Percentiles rank a stretch among this genome's conserved stretches.
These are phyloP conservation scores for Bilobella aurantiaca DNA, from an alignment of 1,140 invertebrate genomes.

Conservation along the genomic window DNA sequence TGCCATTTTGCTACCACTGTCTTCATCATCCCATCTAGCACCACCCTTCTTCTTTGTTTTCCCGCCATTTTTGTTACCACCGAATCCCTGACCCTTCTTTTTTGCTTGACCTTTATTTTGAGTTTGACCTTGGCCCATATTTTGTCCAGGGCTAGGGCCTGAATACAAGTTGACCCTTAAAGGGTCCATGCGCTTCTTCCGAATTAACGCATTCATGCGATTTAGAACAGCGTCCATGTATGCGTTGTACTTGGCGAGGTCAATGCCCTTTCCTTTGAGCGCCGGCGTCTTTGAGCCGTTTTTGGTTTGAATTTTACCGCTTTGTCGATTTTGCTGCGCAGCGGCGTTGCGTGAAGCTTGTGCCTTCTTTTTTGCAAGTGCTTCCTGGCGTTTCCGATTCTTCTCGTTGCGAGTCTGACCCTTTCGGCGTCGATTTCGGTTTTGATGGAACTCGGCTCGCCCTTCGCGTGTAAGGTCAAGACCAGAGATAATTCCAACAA, in stretches of 20 bases:
- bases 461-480: neutral
- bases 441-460: neutral
- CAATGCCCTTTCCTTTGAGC: neutral
- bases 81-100: neutral
- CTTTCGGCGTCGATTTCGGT: neutral
- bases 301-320: neutral
- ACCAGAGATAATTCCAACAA: neutral
- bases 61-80: conserved; percentile 1
- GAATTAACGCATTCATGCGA: conserved; percentile 31
- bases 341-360: no score
- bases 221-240: conserved; percentile 33
- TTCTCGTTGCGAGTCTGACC: neutral
- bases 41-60: neutral
- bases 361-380: neutral
- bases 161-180: conserved; percentile 31
- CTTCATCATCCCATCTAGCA: neutral
- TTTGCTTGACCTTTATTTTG: conserved; percentile 11
- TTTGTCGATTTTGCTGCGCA: neutral
- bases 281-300: neutral
- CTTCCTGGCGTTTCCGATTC: neutral
- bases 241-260: conserved; percentile 28
- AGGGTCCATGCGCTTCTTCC: conserved; percentile 31
- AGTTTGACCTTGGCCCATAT: conserved; percentile 13
- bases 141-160: conserved; percentile 13
- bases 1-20: neutral